Percentiles rank a stretch among this genome's conserved stretches.
These are phyloP conservation scores for Lophius americanus DNA, from an alignment of 2,797 vertebrate genomes.

Conservation along the genomic window DNA sequence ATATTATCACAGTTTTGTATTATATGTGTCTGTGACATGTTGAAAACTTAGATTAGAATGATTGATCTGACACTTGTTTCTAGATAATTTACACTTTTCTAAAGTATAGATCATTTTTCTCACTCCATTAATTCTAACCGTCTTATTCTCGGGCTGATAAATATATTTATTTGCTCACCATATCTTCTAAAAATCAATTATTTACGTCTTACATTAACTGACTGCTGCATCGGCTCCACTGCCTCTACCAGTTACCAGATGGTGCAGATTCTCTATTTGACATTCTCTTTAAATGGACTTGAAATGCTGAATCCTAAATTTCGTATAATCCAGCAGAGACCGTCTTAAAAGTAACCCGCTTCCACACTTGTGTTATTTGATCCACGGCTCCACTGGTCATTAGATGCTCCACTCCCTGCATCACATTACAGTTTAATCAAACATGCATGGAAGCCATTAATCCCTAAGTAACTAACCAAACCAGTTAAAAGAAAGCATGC, in stretches of 20 bases:
- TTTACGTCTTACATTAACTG: too few relatives aligned
- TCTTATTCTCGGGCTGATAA: too few relatives aligned
- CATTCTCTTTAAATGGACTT: slow-evolving; percentile 27
- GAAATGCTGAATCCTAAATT: slow-evolving; percentile 33
- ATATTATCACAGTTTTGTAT: too few relatives aligned
- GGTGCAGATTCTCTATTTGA: not conserved
- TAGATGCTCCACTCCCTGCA: slow-evolving; percentile 34
- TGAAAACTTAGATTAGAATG: too few relatives aligned
- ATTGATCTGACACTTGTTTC: too few relatives aligned
- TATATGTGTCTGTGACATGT: too few relatives aligned
- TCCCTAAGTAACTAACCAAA: slow-evolving; percentile 36
- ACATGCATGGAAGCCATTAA: slow-evolving; percentile 30
- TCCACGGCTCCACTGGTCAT: slow-evolving; percentile 16
- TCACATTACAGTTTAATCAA: slow-evolving; percentile 51
- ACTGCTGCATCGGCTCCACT: too few relatives aligned
- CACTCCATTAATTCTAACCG: too few relatives aligned
- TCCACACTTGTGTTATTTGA: slow-evolving; percentile 41
- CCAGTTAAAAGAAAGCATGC: slow-evolving; percentile 1
- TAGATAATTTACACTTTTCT: too few relatives aligned
- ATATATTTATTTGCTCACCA: too few relatives aligned
- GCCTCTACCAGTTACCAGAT: not conserved
- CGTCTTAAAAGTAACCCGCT: slow-evolving; percentile 19
- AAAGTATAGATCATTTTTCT: too few relatives aligned
- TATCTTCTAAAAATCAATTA: too few relatives aligned
- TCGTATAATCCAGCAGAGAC: slow-evolving; percentile 13